phyloP scores from a whole-genome alignment of 2,113 vertebrate species.

The Solea solea region DNA sequence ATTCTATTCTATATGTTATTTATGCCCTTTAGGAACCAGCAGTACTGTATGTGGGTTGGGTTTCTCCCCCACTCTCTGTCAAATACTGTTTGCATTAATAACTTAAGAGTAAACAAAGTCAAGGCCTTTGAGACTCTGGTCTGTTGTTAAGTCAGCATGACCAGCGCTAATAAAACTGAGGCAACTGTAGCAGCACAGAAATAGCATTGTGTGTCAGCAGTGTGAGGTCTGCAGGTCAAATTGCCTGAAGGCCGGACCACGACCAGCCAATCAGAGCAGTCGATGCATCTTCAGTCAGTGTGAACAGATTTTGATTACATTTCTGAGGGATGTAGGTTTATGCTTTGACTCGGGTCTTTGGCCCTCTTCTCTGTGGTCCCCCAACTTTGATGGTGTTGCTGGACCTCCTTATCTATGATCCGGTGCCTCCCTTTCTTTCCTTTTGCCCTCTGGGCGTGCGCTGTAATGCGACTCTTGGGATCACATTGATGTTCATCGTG shows the following conservation, averaged over 20 bases:
- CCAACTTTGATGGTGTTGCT: too few relatives aligned
- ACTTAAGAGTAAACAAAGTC: slow-evolving; percentile 37
- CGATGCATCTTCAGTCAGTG: not conserved
- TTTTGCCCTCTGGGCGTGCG: too few relatives aligned
- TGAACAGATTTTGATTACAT: too few relatives aligned
- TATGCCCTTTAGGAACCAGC: not conserved
- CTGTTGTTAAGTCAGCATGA: slow-evolving; percentile 21
- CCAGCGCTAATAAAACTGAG: slow-evolving; percentile 43
- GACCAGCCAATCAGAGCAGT: slow-evolving; percentile 63
- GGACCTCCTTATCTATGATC: too few relatives aligned
- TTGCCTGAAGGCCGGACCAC: slow-evolving; percentile 39
- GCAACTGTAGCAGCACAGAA: slow-evolving; percentile 42
- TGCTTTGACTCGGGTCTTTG: too few relatives aligned
- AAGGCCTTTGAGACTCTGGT: slow-evolving; percentile 9
- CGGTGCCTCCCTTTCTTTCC: too few relatives aligned
- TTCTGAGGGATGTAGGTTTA: too few relatives aligned
- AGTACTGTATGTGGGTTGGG: not conserved
- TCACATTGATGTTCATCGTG: too few relatives aligned
- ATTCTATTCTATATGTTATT: too few relatives aligned
- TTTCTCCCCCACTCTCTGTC: not conserved
- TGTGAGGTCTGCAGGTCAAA: slow-evolving; percentile 46
- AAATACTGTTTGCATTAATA: slow-evolving; percentile 18
- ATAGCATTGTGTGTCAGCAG: slow-evolving; percentile 45
- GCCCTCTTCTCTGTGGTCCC: too few relatives aligned
- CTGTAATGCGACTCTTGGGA: too few relatives aligned